phyloP scores from a whole-genome alignment of 2,888 invertebrate species.

The Amphipoea oculea region DNA sequence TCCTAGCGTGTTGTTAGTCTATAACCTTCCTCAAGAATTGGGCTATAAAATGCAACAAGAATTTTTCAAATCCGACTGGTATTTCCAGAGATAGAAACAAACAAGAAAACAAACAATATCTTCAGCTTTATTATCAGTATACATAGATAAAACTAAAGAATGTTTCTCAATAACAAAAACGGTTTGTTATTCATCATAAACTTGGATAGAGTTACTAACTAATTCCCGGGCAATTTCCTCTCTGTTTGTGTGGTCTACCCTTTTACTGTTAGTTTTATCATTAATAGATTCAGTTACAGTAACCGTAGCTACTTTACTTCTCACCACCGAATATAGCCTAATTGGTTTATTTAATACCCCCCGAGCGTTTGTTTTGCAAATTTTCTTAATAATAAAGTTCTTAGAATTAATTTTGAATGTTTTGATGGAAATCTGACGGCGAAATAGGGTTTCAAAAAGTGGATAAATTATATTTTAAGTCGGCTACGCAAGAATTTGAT shows the following conservation, averaged over 20 bases:
- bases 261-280: conserved; percentile 26
- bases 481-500: no score
- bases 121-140: no score
- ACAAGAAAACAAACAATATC: neutral
- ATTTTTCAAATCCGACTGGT: no score
- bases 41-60: neutral
- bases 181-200: conserved; percentile 27
- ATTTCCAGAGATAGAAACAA: no score
- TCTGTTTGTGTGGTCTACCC: conserved; percentile 23
- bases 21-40: neutral
- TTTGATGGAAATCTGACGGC: conserved; percentile 12
- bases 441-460: conserved; percentile 5
- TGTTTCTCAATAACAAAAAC: conserved; percentile 34
- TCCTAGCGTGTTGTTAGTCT: neutral
- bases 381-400: conserved; percentile 45
- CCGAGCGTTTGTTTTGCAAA: conserved; percentile 24
- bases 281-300: conserved; percentile 21
- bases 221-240: conserved; percentile 53
- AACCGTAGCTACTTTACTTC: conserved; percentile 16
- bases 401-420: conserved; percentile 23
- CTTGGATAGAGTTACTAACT: conserved; percentile 42
- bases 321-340: conserved; percentile 11
- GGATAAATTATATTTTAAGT: neutral
- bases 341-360: conserved; percentile 30
- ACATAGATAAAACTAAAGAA: neutral